These are phyloP conservation scores for Psilanteris sp. DNA, from an alignment of 1,140 invertebrate species.

Conservation along the genomic window DNA sequence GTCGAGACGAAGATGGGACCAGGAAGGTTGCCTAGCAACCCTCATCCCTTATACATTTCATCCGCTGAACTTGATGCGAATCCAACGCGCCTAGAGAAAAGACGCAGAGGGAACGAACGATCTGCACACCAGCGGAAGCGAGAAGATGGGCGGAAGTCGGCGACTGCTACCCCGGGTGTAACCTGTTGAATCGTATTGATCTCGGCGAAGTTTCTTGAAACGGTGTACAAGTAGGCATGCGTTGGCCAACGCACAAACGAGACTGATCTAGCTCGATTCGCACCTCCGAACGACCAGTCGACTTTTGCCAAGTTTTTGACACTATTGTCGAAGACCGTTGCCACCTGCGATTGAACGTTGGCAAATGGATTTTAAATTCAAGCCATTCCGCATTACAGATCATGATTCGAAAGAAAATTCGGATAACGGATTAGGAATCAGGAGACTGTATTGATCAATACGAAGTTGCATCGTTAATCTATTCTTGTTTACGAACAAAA, in stretches of 20 bases:
- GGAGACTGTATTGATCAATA: no score
- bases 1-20: conserved; percentile 34
- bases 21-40: conserved; percentile 73
- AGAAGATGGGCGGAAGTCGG: conserved; percentile 32
- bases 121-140: conserved; percentile 1
- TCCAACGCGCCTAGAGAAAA: background rate
- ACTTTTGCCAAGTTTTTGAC: conserved; percentile 8
- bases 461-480: no score
- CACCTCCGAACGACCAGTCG: conserved; percentile 14
- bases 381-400: background rate
- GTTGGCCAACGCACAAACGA: conserved; percentile 18
- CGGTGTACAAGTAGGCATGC: conserved; percentile 47
- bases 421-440: no score
- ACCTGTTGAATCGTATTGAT: conserved; percentile 68
- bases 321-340: background rate
- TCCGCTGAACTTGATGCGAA: conserved; percentile 51
- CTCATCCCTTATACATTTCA: conserved; percentile 58
- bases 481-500: no score
- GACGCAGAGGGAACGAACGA: background rate
- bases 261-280: conserved; percentile 18
- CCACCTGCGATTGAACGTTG: background rate
- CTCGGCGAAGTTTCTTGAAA: conserved; percentile 47
- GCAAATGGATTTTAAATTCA: background rate
- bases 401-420: no score
- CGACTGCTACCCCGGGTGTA: conserved; percentile 61